phyloP scores from a whole-genome alignment of 2,113 vertebrate species.

The Thalassarche chlororhynchos region DNA sequence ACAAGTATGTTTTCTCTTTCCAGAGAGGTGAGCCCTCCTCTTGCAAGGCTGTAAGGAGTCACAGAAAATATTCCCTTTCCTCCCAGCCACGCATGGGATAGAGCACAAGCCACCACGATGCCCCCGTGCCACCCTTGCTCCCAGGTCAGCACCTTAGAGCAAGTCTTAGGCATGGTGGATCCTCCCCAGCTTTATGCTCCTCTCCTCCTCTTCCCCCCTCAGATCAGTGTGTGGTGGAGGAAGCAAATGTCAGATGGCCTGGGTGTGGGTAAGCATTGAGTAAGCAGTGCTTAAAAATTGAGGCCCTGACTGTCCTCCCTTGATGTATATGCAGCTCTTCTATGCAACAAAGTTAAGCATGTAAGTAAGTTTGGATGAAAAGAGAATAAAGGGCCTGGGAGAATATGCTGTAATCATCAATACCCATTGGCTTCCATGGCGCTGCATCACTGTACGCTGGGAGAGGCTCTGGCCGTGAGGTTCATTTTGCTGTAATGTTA shows the following conservation, averaged over 20 bases:
- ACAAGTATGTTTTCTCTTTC: not conserved
- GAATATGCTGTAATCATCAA: not conserved
- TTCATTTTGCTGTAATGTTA: not conserved
- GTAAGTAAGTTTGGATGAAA: not conserved
- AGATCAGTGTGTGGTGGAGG: not conserved
- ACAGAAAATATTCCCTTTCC: not conserved
- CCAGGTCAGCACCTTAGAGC: rapidly evolving
- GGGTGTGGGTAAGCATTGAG: not conserved
- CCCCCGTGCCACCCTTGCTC: not conserved
- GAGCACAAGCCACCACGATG: not conserved
- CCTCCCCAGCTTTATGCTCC: not conserved
- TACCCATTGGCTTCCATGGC: rapidly evolving
- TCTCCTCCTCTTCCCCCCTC: not conserved
- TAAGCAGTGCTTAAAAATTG: not conserved
- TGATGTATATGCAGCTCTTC: not conserved
- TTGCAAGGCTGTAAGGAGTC: not conserved
- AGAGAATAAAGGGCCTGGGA: not conserved
- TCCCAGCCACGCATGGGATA: not conserved
- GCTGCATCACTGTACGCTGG: rapidly evolving
- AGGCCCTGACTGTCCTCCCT: not conserved
- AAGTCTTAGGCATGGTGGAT: not conserved
- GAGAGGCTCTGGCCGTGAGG: not conserved
- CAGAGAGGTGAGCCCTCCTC: not conserved
- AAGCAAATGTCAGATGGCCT: not conserved
- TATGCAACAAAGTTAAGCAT: not conserved